Evolutionary conservation across 2,797 vertebrate species (phyloP), one percentile per base, ranked within the genome.

Genomic region (Todus mexicanus): DNA sequence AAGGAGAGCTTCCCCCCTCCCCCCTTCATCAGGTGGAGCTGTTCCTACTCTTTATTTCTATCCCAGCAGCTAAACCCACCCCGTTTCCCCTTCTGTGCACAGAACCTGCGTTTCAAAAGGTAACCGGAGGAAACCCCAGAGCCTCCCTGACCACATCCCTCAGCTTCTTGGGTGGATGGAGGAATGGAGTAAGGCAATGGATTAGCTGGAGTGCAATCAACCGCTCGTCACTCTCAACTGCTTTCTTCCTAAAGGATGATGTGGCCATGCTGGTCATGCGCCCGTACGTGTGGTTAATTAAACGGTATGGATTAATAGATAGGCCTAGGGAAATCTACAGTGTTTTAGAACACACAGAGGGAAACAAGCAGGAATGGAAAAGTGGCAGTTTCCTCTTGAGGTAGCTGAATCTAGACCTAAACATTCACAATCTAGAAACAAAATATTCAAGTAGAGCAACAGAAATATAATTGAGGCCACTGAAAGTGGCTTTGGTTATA

Each of bases 201-300:
- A 33, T 11, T 17, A 53, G 54, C 54, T 35, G 8, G 21, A 33
- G 20, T 57, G n/a, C 54, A 57, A 33, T n/a, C 31, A 20, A 33
- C 13, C 2, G 1, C 27, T 50, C 33, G 11, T 33, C 35, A 7
- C 25, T 23, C 33, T 38, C 47, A 6, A 42, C 14, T 1, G 4
- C 37, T n/a, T 37, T n/a, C 43, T 15, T 22, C 37, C 53, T n/a
- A 12, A 25, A 16, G 9, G 8, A 4, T 3, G 15, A 21, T 13
- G 31, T 2, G 3, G 26, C 29, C 14, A 1, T 4, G 40, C 14
- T 42, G 2, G 11, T 19, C n/a, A 4, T 2, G 10, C 16, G 12
- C 12, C 57, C 26, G 4, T 48, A 3, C 14, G 4, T 4, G 18
- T 0, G 4, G 35, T 64, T 31, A 26, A 42, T 22, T 22, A 18